Percentiles rank a stretch among this genome's conserved stretches.
Conservation (phyloP, 1,140 invertebrate genomes). For the Idris sp. region DNA sequence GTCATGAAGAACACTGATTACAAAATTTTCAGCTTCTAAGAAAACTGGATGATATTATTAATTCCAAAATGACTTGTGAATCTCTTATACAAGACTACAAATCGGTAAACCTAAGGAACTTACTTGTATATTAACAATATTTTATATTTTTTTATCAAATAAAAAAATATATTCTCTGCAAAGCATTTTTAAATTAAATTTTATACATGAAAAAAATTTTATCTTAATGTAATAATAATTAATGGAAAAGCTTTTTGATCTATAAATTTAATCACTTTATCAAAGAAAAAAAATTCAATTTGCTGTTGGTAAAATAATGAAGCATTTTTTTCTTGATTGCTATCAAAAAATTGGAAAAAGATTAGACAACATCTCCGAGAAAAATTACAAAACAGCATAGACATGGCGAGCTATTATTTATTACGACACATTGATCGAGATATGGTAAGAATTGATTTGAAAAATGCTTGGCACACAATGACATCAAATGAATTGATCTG, state of each 20-base stretch:
- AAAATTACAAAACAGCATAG: constrained; percentile 76
- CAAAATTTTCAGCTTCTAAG: constrained; percentile 70
- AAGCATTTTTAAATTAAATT: too few relatives aligned
- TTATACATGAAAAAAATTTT: too few relatives aligned
- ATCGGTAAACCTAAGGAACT: constrained; percentile 68
- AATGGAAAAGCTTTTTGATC: too few relatives aligned
- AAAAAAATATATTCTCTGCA: too few relatives aligned
- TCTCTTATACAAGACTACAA: constrained; percentile 74
- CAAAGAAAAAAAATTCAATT: too few relatives aligned
- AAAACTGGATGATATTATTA: constrained; percentile 76
- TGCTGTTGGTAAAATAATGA: too few relatives aligned
- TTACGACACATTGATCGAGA: constrained; percentile 79
- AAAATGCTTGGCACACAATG: constrained; percentile 76
- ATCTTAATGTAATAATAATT: too few relatives aligned
- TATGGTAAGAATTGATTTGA: constrained; percentile 76
- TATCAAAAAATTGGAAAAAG: constrained; percentile 64
- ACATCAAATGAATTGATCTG: constrained; percentile 75
- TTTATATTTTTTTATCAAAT: too few relatives aligned
- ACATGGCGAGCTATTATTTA: constrained; percentile 77
- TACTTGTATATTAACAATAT: too few relatives aligned
- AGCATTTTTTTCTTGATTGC: too few relatives aligned
- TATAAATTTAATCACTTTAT: too few relatives aligned
- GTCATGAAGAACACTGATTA: too few relatives aligned
- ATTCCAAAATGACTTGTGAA: constrained; percentile 51
- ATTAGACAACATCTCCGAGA: constrained; percentile 75